Conservation (phyloP, 1,140 invertebrate genomes). For the Amphibalanus amphitrite region DNA sequence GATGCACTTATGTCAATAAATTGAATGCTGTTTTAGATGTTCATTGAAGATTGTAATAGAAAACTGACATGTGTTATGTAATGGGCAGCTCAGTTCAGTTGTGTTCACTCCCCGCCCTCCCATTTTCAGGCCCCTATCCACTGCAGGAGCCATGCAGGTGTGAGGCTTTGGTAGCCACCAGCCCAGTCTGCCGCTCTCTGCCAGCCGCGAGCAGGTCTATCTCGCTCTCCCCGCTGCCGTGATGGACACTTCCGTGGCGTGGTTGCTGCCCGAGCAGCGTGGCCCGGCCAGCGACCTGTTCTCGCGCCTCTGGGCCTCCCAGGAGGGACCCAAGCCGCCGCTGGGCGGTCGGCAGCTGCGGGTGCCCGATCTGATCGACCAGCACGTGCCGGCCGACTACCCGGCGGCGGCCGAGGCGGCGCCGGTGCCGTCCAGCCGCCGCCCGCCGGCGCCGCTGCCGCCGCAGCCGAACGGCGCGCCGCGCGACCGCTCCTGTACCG, state of each 20-base stretch:
- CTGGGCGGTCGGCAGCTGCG: slow-evolving; percentile 32
- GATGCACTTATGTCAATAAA: too few relatives aligned
- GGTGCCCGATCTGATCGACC: slow-evolving; percentile 10
- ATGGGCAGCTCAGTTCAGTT: too few relatives aligned
- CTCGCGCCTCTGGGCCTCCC: slow-evolving; percentile 77
- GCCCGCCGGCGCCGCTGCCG: slow-evolving; percentile 32
- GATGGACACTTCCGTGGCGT: slow-evolving; percentile 90
- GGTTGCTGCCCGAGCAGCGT: slow-evolving; percentile 92
- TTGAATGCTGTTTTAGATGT: too few relatives aligned
- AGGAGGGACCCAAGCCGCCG: slow-evolving; percentile 47
- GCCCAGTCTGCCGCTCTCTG: too few relatives aligned
- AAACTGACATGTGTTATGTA: too few relatives aligned
- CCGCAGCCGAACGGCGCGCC: slow-evolving; percentile 26
- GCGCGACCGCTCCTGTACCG: slow-evolving; percentile 60
- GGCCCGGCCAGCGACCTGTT: slow-evolving; percentile 83
- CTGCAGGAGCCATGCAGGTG: too few relatives aligned
- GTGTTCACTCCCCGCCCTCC: too few relatives aligned
- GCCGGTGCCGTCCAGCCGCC: slow-evolving; percentile 30
- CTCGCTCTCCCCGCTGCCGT: too few relatives aligned
- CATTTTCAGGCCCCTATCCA: too few relatives aligned
- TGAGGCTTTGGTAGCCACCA: too few relatives aligned
- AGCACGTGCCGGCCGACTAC: slow-evolving; percentile 15
- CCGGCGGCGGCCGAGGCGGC: slow-evolving; percentile 23
- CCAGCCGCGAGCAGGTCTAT: too few relatives aligned
- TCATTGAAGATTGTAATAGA: too few relatives aligned